These are phyloP conservation scores for Scortum barcoo DNA, from an alignment of 2,113 vertebrate species.

Conservation along the genomic window DNA sequence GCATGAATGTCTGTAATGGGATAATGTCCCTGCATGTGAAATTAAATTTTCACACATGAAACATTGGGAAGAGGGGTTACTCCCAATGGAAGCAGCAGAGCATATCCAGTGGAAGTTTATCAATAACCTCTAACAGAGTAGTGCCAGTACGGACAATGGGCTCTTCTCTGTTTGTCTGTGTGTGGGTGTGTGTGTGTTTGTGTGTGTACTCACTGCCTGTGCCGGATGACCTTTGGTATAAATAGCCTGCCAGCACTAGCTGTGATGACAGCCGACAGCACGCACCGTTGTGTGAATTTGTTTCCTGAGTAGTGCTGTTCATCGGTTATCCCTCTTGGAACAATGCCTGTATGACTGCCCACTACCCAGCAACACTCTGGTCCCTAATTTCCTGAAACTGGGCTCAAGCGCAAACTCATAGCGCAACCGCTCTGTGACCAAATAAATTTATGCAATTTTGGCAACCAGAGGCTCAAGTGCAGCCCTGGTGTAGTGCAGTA, in stretches of 20 bases:
- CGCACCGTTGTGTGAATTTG: slow-evolving; percentile 84
- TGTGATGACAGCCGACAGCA: slow-evolving; percentile 85
- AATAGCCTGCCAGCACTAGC: slow-evolving; percentile 80
- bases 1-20: slow-evolving; percentile 4
- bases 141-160: slow-evolving; percentile 69
- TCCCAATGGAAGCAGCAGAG: slow-evolving; percentile 51
- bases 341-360: slow-evolving; percentile 59
- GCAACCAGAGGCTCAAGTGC: neutral
- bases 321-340: slow-evolving; percentile 78
- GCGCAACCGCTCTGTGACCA: slow-evolving; percentile 10
- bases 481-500: neutral
- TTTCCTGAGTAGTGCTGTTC: slow-evolving; percentile 81
- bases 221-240: slow-evolving; percentile 83
- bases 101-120: slow-evolving; percentile 74
- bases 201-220: slow-evolving; percentile 73
- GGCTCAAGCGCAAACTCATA: slow-evolving; percentile 28
- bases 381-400: slow-evolving; percentile 60
- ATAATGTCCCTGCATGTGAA: slow-evolving; percentile 16
- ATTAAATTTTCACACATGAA: slow-evolving; percentile 24
- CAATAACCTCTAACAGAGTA: slow-evolving; percentile 79
- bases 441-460: slow-evolving; percentile 21
- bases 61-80: neutral
- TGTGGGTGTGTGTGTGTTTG: slow-evolving; percentile 61
- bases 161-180: slow-evolving; percentile 68
- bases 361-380: slow-evolving; percentile 64